Conservation (phyloP, 2,797 vertebrate genomes). For the Rhinichthys osculus region DNA sequence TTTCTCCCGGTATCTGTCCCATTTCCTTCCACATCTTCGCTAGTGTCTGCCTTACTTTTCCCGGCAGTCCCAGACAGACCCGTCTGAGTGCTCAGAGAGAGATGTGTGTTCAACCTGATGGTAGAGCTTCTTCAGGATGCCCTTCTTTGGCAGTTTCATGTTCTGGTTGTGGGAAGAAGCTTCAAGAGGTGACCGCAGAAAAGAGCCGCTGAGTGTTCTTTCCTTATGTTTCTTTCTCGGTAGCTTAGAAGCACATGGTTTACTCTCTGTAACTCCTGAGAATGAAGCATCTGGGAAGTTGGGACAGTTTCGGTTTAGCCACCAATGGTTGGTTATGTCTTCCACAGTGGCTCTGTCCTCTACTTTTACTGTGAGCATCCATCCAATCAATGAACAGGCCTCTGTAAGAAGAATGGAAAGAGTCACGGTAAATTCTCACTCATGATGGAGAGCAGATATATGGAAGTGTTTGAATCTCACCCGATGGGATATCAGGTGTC, state of each 20-base stretch:
- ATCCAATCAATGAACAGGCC: slow-evolving; percentile 64
- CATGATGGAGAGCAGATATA: background rate
- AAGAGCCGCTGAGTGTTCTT: background rate
- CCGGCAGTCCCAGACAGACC: slow-evolving; percentile 46
- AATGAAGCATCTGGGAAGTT: background rate
- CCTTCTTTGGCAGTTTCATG: slow-evolving; percentile 63
- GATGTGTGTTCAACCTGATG: slow-evolving; percentile 47
- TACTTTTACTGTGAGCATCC: slow-evolving; percentile 64
- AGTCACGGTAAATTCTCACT: background rate
- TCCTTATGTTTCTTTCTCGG: slow-evolving; percentile 21
- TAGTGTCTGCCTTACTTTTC: background rate
- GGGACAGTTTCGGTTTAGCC: slow-evolving; percentile 60
- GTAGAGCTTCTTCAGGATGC: slow-evolving; percentile 64
- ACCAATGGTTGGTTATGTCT: slow-evolving; percentile 67
- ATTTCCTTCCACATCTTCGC: background rate
- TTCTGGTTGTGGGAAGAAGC: background rate
- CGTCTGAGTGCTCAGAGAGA: slow-evolving; percentile 32
- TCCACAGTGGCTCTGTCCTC: slow-evolving; percentile 65
- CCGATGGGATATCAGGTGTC: slow-evolving; percentile 62
- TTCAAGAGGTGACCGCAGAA: background rate
- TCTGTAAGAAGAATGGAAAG: slow-evolving; percentile 41
- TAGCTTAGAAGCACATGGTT: slow-evolving; percentile 55
- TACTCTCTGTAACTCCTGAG: slow-evolving; percentile 57
- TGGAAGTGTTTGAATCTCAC: slow-evolving; percentile 27
- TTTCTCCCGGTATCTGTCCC: slow-evolving; percentile 10